phyloP scores from a whole-genome alignment of 2,113 vertebrate species.

The Nymphicus hollandicus region DNA sequence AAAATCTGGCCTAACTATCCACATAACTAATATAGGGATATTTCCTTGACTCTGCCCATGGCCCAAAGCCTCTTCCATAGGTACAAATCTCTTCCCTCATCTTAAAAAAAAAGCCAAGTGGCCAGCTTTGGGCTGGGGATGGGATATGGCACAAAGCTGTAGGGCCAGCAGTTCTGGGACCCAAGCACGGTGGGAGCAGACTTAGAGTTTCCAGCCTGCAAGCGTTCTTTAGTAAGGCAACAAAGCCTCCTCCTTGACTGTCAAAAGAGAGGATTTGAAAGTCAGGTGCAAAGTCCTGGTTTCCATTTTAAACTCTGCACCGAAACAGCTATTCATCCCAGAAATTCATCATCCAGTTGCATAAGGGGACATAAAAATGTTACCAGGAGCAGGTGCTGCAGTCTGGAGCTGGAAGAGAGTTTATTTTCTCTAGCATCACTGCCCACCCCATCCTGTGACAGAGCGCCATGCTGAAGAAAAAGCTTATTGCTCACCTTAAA shows the following conservation, averaged over 20 bases:
- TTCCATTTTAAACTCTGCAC: background rate
- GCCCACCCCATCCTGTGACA: background rate
- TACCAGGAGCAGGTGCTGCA: background rate
- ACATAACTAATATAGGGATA: background rate
- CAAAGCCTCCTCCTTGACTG: background rate
- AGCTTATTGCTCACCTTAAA: background rate
- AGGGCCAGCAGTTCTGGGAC: background rate
- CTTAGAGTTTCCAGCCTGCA: background rate
- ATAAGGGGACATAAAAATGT: background rate
- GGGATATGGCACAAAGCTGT: background rate
- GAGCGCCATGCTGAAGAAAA: background rate
- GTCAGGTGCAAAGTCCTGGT: background rate
- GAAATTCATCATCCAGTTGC: background rate
- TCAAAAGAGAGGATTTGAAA: background rate
- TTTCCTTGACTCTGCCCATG: background rate
- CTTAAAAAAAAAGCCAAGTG: background rate
- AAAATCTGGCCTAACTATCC: constrained; percentile 8
- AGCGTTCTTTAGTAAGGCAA: background rate
- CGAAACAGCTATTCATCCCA: background rate
- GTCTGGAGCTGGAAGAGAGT: background rate
- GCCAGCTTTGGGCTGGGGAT: background rate
- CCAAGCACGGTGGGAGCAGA: background rate
- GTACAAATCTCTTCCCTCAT: background rate
- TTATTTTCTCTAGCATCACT: background rate
- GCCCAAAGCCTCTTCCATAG: background rate